These are phyloP conservation scores for Drosophila sp. DNA, from an alignment of 1,140 invertebrate species.

Conservation along the genomic window DNA sequence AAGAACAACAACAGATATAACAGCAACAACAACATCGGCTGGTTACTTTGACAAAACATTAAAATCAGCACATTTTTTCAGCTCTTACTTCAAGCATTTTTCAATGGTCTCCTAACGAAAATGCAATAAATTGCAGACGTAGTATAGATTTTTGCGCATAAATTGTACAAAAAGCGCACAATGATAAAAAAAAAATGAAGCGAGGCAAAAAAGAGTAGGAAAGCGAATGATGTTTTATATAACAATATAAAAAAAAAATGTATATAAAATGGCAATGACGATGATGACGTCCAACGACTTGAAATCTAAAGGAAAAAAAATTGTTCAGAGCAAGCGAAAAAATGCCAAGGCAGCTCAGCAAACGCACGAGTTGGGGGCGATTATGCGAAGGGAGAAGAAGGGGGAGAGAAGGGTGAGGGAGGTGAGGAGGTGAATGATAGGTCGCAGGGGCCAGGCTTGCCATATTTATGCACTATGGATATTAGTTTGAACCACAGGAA, in stretches of 20 bases:
- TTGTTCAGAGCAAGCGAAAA: conserved; percentile 63
- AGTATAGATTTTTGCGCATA: conserved; percentile 80
- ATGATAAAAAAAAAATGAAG: conserved; percentile 60
- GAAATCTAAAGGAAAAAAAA: conserved; percentile 52
- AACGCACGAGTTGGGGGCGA: conserved; percentile 27
- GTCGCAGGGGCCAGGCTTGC: conserved; percentile 67
- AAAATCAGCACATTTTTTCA: conserved; percentile 75
- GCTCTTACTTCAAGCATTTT: conserved; percentile 61
- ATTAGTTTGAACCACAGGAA: conserved; percentile 83
- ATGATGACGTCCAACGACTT: conserved; percentile 54
- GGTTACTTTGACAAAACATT: conserved; percentile 79
- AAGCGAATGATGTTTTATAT: conserved; percentile 52
- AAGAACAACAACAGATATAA: conserved; percentile 50
- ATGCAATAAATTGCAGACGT: conserved; percentile 83
- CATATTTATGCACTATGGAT: conserved; percentile 83
- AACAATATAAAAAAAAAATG: conserved; percentile 29
- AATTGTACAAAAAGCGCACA: conserved; percentile 63
- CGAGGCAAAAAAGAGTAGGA: conserved; percentile 40
- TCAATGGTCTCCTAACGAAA: conserved; percentile 68
- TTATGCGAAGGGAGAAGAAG: not conserved
- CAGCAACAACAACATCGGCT: conserved; percentile 12
- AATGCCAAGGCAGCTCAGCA: conserved; percentile 70
- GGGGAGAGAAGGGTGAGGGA: not conserved
- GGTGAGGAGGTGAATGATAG: conserved; percentile 33
- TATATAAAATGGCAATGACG: too few species aligned